Evolutionary conservation across 2,888 invertebrate species (phyloP), one percentile per base, ranked within the genome.

Genomic region (Gasteruption jaculator): DNA sequence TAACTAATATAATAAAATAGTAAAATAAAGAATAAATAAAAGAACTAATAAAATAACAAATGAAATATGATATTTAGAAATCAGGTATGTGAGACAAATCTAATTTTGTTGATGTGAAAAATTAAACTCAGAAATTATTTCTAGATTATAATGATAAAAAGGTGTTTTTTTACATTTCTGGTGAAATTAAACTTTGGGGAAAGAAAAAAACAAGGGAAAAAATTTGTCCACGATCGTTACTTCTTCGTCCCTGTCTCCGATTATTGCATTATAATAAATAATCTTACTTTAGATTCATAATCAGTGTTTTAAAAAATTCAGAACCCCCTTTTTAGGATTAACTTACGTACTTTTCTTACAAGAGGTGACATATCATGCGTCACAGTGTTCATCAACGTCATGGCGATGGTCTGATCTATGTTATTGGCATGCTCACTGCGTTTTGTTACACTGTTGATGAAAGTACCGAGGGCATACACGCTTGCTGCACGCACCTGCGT

Each of bases 401-500:
- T 87, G 48, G 89, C 93, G 51, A 97, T 87, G 57, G 86, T 85
- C 63, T 94, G 91, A 75, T 95, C 93, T 45, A 95, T 89, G 64
- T 86, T 89, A 71, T 90, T 91, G 29, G 93, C 92, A 73, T 96
- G 95, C 64, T 94, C 92, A 35, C 87, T 86, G 56, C 93, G 82
- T 64, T 87, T 84, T 18, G 79, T 79, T 27, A 86, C 85, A 22
- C 87, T 87, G 67, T 86, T 89, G 58, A 95, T 83, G 73, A 93
- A 94, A 15, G 94, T 89, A 49, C 96, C 97, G 47, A 99, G 76
- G 10, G 97, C 96, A 74, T 86, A 95, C 4, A 95, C 93, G 31
- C 91, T 87, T 2, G 95, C 90, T 8, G 95, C 93, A 43, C 97
- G 79, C 32, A 90, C 86, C 86, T 86, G 52, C 11, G n/a, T n/a